Evolutionary conservation across 37 sponge, comb jelly and placozoan species (phyloP).

Genomic region (Sycon ciliatum): DNA sequence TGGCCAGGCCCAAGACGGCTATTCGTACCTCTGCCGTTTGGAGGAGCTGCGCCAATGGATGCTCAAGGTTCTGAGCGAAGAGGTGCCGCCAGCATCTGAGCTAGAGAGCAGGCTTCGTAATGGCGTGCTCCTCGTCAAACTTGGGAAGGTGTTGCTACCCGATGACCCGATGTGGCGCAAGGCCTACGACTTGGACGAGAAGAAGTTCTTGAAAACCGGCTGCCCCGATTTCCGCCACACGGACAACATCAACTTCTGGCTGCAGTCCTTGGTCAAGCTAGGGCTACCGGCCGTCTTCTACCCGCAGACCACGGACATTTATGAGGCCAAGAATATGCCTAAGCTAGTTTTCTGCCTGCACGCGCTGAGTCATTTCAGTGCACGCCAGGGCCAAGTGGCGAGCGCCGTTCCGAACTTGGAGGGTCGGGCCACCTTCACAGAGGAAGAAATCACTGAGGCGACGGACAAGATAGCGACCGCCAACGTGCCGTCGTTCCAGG

Average conservation of each 20-base stretch:
- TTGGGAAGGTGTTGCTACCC: constrained; percentile 56
- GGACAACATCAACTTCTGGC: constrained; percentile 80
- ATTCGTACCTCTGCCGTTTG: constrained; percentile 60
- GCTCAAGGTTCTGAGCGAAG: constrained; percentile 14
- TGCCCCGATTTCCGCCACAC: constrained; percentile 56
- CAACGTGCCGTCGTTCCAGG: constrained; percentile 40
- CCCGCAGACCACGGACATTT: constrained; percentile 63
- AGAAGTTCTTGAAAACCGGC: constrained; percentile 36
- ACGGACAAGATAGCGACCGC: constrained; percentile 18
- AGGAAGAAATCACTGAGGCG: constrained; percentile 16
- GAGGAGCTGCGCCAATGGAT: constrained; percentile 62
- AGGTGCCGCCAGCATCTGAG: constrained; percentile 44
- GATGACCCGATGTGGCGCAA: constrained; percentile 52
- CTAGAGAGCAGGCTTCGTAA: constrained; percentile 49
- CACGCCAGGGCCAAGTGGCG: no score
- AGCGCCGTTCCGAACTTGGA: no score
- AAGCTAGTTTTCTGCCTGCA: constrained; percentile 68
- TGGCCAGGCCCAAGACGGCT: constrained; percentile 17
- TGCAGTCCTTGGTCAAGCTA: constrained; percentile 44
- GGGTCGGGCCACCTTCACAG: no score
- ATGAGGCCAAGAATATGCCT: constrained; percentile 64
- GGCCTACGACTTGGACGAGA: constrained; percentile 60
- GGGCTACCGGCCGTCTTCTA: constrained; percentile 75
- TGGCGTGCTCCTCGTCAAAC: constrained; percentile 58
- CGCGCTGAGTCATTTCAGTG: constrained; percentile 60